Evolutionary conservation across 2,113 vertebrate genomes (phyloP).

Genomic region (Halcyon malimbica): DNA sequence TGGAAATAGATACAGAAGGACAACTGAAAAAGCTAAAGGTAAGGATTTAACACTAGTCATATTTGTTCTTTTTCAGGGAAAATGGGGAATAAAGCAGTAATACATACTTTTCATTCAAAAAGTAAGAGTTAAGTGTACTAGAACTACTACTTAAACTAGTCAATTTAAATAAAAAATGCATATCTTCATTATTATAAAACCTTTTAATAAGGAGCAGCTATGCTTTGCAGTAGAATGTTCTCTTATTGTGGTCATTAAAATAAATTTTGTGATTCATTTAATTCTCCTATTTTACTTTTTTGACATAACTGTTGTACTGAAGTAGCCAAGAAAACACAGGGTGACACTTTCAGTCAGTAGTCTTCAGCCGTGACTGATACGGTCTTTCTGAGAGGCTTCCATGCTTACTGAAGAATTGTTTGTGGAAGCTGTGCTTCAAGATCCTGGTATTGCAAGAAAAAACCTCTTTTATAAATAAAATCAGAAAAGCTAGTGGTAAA

Average conservation of each 20-base stretch:
- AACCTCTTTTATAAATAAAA: background rate
- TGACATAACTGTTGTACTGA: background rate
- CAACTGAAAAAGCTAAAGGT: slow-evolving; percentile 95
- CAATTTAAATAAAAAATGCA: background rate
- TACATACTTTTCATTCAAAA: background rate
- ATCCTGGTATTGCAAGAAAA: background rate
- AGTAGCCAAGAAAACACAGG: background rate
- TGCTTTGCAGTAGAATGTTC: background rate
- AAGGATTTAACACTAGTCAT: background rate
- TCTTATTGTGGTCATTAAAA: background rate
- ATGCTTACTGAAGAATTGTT: background rate
- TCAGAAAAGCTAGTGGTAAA: background rate
- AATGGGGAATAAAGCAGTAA: background rate
- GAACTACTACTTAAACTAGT: background rate
- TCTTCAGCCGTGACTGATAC: background rate
- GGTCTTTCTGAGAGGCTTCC: background rate
- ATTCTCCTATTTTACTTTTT: background rate
- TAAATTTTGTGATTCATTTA: background rate
- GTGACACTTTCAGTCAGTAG: background rate
- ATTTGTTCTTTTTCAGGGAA: background rate
- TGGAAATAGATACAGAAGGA: slow-evolving; percentile 88
- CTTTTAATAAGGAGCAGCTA: background rate
- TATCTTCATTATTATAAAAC: background rate
- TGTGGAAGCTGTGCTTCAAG: background rate
- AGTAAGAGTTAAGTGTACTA: background rate